Conservation (phyloP, 1,140 invertebrate species). For the Macrosteles quadrilineatus region DNA sequence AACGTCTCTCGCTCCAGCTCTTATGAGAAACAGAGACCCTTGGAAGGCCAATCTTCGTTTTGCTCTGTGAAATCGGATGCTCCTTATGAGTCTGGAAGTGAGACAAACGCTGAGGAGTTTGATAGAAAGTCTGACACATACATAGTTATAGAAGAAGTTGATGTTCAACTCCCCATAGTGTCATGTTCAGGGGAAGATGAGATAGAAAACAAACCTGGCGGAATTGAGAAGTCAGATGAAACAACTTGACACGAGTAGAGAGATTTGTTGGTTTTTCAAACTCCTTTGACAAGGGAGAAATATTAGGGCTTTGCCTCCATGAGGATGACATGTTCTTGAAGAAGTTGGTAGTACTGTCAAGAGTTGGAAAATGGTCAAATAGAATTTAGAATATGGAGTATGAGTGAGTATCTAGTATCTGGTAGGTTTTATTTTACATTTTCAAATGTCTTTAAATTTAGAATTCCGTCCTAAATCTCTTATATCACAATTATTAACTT, state of each 20-base stretch:
- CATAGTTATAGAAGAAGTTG: conserved; percentile 15
- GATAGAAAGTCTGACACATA: conserved; percentile 11
- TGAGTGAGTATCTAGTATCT: no score
- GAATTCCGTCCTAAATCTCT: no score
- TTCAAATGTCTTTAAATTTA: no score
- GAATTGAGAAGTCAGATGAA: not conserved
- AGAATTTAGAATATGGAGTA: no score
- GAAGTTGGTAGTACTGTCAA: no score
- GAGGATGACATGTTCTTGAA: no score
- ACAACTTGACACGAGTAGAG: not conserved
- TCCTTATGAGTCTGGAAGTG: not conserved
- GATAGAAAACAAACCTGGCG: not conserved
- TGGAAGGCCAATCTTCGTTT: conserved; percentile 1
- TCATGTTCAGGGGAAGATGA: conserved; percentile 4
- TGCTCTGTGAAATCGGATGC: conserved; percentile 3
- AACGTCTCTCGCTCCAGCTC: conserved; percentile 16
- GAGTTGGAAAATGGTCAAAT: no score
- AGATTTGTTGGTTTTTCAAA: not conserved
- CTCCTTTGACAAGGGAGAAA: not conserved
- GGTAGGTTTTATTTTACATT: no score
- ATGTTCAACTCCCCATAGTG: conserved; percentile 11
- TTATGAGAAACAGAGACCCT: conserved; percentile 11
- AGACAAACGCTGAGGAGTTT: not conserved
- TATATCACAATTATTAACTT: no score
- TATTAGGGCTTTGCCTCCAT: no score